Conservation (phyloP, 2,113 vertebrate species). For the Delphinapterus leucas region DNA sequence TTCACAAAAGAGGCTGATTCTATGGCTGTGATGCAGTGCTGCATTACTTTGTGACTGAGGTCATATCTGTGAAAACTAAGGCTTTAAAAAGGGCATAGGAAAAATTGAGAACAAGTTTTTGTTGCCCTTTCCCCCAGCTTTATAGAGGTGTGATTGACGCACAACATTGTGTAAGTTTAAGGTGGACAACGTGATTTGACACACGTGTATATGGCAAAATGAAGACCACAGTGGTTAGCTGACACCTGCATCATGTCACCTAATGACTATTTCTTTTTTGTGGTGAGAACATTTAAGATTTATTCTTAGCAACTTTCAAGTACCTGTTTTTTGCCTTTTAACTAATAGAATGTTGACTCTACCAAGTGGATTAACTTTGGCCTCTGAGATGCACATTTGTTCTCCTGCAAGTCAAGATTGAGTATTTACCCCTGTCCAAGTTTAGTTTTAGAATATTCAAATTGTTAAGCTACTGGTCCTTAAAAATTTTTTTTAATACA, state of each 20-base stretch:
- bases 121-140: background rate
- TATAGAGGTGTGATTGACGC: too few species aligned
- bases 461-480: background rate
- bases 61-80: slow-evolving; percentile 47
- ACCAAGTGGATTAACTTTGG: background rate
- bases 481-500: background rate
- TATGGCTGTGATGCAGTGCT: slow-evolving; percentile 45
- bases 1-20: slow-evolving; percentile 52
- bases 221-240: background rate
- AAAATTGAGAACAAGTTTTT: slow-evolving; percentile 8
- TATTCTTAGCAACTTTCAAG: background rate
- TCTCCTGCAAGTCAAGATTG: background rate
- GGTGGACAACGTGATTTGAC: too few species aligned
- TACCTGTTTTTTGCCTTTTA: slow-evolving; percentile 34
- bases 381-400: background rate
- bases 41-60: slow-evolving; percentile 45
- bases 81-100: slow-evolving; percentile 30
- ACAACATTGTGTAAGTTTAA: too few species aligned
- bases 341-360: slow-evolving; percentile 37
- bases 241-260: background rate
- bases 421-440: background rate
- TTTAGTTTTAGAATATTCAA: background rate
- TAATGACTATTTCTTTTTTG: background rate
- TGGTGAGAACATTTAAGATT: background rate
- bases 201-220: too few species aligned